Evolutionary conservation across 2,797 vertebrate genomes (phyloP).

Genomic region (Merluccius polli): DNA sequence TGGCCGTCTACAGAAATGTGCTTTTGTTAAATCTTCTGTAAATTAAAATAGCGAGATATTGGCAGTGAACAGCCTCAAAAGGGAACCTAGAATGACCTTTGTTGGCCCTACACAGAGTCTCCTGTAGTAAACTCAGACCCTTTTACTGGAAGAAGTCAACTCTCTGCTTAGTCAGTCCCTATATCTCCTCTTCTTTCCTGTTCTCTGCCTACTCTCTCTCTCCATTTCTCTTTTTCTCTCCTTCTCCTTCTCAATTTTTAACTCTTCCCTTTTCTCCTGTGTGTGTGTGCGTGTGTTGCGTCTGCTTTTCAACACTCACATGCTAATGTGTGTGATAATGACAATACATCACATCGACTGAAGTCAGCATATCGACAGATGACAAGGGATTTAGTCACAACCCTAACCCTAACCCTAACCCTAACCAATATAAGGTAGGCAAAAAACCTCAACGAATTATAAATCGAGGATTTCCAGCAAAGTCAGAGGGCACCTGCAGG

Average conservation of each 20-base stretch:
- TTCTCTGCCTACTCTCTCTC: background rate
- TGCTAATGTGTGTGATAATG: background rate
- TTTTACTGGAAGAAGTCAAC: slow-evolving; percentile 21
- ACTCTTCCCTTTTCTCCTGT: background rate
- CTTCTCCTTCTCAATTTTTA: background rate
- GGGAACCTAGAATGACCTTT: slow-evolving; percentile 30
- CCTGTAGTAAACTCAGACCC: slow-evolving; percentile 40
- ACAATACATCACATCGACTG: background rate
- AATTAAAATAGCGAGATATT: slow-evolving; percentile 26
- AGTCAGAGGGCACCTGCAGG: background rate
- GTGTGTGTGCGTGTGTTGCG: background rate
- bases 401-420: no score
- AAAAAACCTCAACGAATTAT: background rate
- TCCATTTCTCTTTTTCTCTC: background rate
- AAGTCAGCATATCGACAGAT: background rate
- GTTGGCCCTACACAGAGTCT: slow-evolving; percentile 43
- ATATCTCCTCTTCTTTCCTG: background rate
- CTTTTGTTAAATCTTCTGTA: background rate
- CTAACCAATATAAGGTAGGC: no score
- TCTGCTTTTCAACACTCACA: background rate
- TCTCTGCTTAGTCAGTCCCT: slow-evolving; percentile 6
- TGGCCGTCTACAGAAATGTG: background rate
- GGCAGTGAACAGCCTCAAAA: slow-evolving; percentile 38
- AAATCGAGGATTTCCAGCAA: background rate
- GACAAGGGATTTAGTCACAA: background rate